A percentile compares a stretch with the other conserved stretches of the same genome.
Conservation (phyloP, 2,888 invertebrate species). For the Ectemnius continuus region DNA sequence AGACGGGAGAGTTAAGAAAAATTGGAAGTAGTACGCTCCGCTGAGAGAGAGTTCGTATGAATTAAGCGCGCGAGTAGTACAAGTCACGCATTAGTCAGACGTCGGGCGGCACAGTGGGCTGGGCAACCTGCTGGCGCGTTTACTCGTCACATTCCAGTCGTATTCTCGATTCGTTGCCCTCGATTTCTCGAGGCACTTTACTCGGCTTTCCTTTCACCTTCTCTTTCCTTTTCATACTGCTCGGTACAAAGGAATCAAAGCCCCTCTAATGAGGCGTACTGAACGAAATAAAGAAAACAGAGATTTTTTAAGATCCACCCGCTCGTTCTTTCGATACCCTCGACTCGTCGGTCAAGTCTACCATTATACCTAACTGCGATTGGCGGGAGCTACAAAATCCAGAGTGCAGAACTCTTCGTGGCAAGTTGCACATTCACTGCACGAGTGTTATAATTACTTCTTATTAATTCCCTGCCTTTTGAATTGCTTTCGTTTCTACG, state of each 20-base stretch:
- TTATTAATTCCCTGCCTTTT: too few species aligned
- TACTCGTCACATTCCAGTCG: constrained; percentile 65
- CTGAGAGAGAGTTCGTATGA: background rate
- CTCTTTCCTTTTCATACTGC: constrained; percentile 24
- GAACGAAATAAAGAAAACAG: constrained; percentile 56
- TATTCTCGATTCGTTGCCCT: constrained; percentile 31
- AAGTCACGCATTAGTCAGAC: constrained; percentile 21
- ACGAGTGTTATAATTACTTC: too few species aligned
- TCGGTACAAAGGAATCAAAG: constrained; percentile 39
- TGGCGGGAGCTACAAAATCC: constrained; percentile 31
- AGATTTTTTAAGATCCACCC: constrained; percentile 48
- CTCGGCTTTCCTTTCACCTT: constrained; percentile 16
- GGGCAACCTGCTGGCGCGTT: background rate
- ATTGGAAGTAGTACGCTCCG: too few species aligned
- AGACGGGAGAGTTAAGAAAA: too few species aligned
- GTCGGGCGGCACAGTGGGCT: background rate
- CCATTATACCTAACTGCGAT: constrained; percentile 33
- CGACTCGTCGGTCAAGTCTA: background rate
- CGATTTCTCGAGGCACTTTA: constrained; percentile 38
- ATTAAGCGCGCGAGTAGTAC: background rate
- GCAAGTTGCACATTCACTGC: too few species aligned
- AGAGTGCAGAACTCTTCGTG: too few species aligned
- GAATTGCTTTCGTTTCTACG: too few species aligned
- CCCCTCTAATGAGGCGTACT: constrained; percentile 33
- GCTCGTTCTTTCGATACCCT: constrained; percentile 39